Evolutionary conservation across 2,888 invertebrate species (phyloP), one percentile per base, ranked within the genome.

Genomic region (Eupithecia exiguata): DNA sequence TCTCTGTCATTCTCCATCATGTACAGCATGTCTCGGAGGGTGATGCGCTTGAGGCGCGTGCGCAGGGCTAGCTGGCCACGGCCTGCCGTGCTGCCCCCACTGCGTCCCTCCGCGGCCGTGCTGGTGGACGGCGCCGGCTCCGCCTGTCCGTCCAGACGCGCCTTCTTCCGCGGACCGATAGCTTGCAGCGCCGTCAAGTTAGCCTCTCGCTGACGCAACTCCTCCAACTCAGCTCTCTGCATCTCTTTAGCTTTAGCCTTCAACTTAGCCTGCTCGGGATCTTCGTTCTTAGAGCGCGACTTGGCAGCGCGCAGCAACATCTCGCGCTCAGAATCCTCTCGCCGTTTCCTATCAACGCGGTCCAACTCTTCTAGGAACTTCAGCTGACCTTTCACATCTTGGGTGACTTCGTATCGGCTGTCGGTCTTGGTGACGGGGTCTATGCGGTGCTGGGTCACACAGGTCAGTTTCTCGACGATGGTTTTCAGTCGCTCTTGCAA

Each of bases 341-440:
- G 98, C 74, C 98, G 95, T 89, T 98, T 98, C 88, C 98, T 96
- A 91, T 99, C 99, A 72, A 98, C 96, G 84, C 97, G 96, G 90
- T 99, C 99, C 75, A 99, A 92, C 90, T 99, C 99, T 92, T 99
- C 99, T 72, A 99, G 94, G 92, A 99, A 99, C 92, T 99, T 98
- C 72, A 99, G 95, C 94, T 99, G 99, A n/a, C 96, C 96, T 86
- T 97, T 97, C 18, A 98, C 97, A 90, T 99, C 98, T 88, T 97
- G 97, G n/a, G 97, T 96, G 69, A 97, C 95, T 94, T 99, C 99
- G 89, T 98, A 99, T 76, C 97, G 96, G 71, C 96, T 95, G 94
- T 99, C 98, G 88, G 96, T 95, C 95, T 98, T 99, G 86, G 89
- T 86, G 7, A 98, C 96, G 84, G 98, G 96, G 94, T 99, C 99